phyloP scores from a whole-genome alignment of 2,797 vertebrate genomes.

The Falco columbarius region DNA sequence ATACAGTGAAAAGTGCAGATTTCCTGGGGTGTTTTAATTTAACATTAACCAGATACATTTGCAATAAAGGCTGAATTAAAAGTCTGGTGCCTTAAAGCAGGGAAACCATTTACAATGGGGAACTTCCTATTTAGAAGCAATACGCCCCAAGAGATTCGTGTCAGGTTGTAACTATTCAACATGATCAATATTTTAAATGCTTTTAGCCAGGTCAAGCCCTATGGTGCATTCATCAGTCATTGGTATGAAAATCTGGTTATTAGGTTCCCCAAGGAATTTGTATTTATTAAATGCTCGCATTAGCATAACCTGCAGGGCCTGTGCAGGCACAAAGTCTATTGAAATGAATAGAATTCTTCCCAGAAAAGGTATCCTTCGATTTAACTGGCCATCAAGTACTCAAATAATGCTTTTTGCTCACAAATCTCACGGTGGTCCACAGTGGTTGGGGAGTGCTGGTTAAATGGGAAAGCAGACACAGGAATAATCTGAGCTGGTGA shows the following conservation, averaged over 20 bases:
- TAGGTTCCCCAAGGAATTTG: not conserved
- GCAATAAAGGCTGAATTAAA: not conserved
- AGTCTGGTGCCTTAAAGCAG: constrained; percentile 22
- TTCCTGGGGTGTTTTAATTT: constrained; percentile 21
- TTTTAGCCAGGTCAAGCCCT: not conserved
- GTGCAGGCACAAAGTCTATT: not conserved
- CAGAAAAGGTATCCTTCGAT: not conserved
- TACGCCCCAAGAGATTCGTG: not conserved
- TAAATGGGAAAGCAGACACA: not conserved
- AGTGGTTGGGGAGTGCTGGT: not conserved
- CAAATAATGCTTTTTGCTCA: not conserved
- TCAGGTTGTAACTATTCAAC: not conserved
- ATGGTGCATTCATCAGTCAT: not conserved
- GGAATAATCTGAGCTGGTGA: not conserved
- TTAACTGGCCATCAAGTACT: not conserved
- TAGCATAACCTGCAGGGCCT: not conserved
- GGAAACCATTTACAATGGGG: not conserved
- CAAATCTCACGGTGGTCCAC: not conserved
- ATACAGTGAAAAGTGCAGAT: constrained; percentile 13
- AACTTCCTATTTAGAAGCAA: constrained; percentile 19
- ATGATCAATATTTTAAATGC: not conserved
- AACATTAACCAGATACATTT: not conserved
- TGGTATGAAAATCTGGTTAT: not conserved
- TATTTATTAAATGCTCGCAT: not conserved
- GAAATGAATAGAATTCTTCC: not conserved